phyloP scores from a whole-genome alignment of 2,888 invertebrate species.

The Apotomis capreana region DNA sequence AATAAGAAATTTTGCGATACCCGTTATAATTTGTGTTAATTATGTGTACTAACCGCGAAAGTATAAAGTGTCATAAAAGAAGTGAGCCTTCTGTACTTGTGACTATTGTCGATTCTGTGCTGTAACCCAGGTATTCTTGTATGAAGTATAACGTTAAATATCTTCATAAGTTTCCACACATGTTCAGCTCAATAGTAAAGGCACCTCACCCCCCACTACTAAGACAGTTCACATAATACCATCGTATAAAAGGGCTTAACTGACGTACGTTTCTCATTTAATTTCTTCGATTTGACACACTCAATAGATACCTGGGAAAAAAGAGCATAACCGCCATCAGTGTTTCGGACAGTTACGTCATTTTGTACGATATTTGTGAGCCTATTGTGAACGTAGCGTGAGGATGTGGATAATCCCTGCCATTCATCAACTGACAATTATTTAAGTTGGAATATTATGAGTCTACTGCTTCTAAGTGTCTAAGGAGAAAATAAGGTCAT shows the following conservation, averaged over 20 bases:
- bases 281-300: not conserved
- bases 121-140: no score
- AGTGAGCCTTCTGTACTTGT: no score
- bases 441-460: constrained; percentile 2
- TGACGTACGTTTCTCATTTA: not conserved
- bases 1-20: no score
- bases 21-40: no score
- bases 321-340: not conserved
- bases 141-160: no score
- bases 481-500: no score
- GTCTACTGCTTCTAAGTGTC: not conserved
- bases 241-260: not conserved
- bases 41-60: no score
- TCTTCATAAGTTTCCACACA: no score
- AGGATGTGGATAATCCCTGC: constrained; percentile 1
- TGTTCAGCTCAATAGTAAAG: no score
- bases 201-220: not conserved
- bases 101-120: no score
- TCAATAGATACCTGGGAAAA: not conserved
- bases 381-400: not conserved
- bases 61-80: no score
- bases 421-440: constrained; percentile 7
- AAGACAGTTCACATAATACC: not conserved
- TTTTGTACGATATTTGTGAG: not conserved
- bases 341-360: not conserved